Evolutionary conservation across 2,797 vertebrate species (phyloP).

Genomic region (Diplodus puntazzo): DNA sequence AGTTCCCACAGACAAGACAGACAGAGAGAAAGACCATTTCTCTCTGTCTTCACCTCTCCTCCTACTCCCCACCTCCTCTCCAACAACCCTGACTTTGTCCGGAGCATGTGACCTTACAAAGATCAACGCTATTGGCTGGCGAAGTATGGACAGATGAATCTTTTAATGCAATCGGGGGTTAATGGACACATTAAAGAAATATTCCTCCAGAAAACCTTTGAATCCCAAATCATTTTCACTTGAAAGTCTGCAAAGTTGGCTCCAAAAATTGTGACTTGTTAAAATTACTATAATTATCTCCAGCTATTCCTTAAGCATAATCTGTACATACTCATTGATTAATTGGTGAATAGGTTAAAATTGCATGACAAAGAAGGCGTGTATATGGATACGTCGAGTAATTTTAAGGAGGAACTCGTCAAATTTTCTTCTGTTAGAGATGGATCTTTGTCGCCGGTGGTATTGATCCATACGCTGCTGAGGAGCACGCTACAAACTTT

Average conservation of each 20-base stretch:
- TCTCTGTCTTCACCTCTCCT: constrained; percentile 80
- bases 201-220: background rate
- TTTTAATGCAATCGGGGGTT: constrained; percentile 13
- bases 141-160: constrained; percentile 29
- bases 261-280: background rate
- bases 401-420: background rate
- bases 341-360: background rate
- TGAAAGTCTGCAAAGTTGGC: background rate
- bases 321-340: background rate
- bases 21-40: constrained; percentile 74
- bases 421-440: too few relatives aligned
- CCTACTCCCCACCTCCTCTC: constrained; percentile 73
- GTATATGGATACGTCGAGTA: background rate
- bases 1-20: constrained; percentile 86
- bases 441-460: background rate
- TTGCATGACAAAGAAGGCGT: background rate
- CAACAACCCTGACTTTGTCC: constrained; percentile 80
- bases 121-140: constrained; percentile 45
- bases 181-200: constrained; percentile 14
- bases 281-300: background rate
- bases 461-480: background rate
- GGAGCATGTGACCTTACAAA: constrained; percentile 60
- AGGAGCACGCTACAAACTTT: background rate
- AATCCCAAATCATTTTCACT: background rate
- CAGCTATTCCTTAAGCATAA: background rate